phyloP scores from a whole-genome alignment of 2,888 invertebrate genomes.

The Horisme vitalbata region DNA sequence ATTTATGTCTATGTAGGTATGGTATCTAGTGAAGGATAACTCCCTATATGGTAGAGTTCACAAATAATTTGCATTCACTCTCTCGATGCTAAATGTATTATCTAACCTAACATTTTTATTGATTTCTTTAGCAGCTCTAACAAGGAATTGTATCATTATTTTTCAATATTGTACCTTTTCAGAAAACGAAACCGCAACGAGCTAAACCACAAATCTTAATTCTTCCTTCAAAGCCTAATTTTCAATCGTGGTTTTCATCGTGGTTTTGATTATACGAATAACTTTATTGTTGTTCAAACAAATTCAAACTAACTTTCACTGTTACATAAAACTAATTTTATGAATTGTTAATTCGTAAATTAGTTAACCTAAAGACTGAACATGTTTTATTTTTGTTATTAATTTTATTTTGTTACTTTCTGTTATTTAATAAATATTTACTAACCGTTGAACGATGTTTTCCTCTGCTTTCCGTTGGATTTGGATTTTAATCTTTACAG shows the following conservation, averaged over 20 bases:
- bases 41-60: too few species aligned
- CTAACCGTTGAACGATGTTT: slow-evolving; percentile 36
- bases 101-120: slow-evolving; percentile 2
- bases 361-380: slow-evolving; percentile 16
- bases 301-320: too few species aligned
- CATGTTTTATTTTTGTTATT: slow-evolving; percentile 7
- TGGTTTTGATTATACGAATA: slow-evolving; percentile 33
- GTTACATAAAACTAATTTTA: not conserved
- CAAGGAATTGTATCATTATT: not conserved
- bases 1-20: too few species aligned
- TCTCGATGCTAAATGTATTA: too few species aligned
- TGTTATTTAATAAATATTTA: slow-evolving; percentile 34
- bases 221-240: slow-evolving; percentile 36
- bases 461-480: slow-evolving; percentile 59
- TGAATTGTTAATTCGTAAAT: slow-evolving; percentile 15
- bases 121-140: slow-evolving; percentile 14
- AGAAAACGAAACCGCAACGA: slow-evolving; percentile 51
- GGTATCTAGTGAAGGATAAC: too few species aligned
- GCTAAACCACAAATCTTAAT: slow-evolving; percentile 44
- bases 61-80: too few species aligned
- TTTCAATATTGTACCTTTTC: not conserved
- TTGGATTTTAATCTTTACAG: slow-evolving; percentile 75
- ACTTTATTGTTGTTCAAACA: too few species aligned
- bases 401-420: slow-evolving; percentile 29
- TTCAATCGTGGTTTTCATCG: slow-evolving; percentile 44